A percentile compares a stretch with the other conserved stretches of the same genome.
Conservation (phyloP, 1,140 invertebrate species). For the Branchinecta lynchi region DNA sequence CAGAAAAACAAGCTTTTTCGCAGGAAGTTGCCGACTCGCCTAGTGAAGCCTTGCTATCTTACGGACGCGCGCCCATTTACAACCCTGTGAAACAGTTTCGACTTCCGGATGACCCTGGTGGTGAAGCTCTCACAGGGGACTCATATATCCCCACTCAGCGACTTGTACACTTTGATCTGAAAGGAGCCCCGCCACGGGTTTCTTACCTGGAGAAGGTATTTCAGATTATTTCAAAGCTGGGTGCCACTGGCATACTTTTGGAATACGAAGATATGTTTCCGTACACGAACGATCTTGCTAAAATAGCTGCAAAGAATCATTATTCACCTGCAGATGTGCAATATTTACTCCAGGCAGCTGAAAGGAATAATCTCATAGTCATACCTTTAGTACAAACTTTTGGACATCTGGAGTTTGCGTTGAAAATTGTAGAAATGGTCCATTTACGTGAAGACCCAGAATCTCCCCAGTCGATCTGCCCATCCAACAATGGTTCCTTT, state of each 20-base stretch:
- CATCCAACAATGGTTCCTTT: slow-evolving; percentile 52
- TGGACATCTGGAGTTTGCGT: slow-evolving; percentile 41
- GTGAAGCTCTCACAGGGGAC: not conserved
- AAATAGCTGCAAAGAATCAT: slow-evolving; percentile 41
- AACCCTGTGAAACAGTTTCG: too few relatives aligned
- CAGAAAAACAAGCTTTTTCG: too few relatives aligned
- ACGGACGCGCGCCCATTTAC: too few relatives aligned
- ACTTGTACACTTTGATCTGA: slow-evolving; percentile 59
- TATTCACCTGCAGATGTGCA: slow-evolving; percentile 32
- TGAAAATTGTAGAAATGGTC: slow-evolving; percentile 37
- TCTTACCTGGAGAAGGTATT: slow-evolving; percentile 55
- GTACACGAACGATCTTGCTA: slow-evolving; percentile 30
- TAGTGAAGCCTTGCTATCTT: too few relatives aligned
- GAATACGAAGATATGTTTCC: slow-evolving; percentile 43
- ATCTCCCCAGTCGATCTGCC: slow-evolving; percentile 45
- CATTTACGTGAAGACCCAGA: slow-evolving; percentile 38
- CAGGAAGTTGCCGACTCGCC: too few relatives aligned
- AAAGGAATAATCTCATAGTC: slow-evolving; percentile 32
- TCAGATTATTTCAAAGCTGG: slow-evolving; percentile 49
- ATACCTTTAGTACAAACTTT: slow-evolving; percentile 43
- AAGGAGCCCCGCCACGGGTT: slow-evolving; percentile 67
- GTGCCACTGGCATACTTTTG: slow-evolving; percentile 37
- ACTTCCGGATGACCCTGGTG: too few relatives aligned
- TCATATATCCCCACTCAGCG: slow-evolving; percentile 17
- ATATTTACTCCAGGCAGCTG: slow-evolving; percentile 29